Evolutionary conservation across 2,797 vertebrate genomes (phyloP).

Genomic region (Chloroceryle amazona): DNA sequence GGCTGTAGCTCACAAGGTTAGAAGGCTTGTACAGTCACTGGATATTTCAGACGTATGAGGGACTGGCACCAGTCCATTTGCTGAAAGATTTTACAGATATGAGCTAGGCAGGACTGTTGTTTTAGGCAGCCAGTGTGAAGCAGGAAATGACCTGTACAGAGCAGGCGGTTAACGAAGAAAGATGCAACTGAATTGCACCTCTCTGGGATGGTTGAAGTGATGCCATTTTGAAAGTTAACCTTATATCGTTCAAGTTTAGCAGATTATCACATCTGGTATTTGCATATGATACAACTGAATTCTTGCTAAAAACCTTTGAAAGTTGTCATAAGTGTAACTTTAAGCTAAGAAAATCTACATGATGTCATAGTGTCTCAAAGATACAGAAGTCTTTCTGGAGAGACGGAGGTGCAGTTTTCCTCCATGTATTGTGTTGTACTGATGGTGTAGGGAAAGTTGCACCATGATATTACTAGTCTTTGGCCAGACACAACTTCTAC

Average conservation of each 20-base stretch:
- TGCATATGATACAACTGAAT: not conserved
- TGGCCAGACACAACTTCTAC: not conserved
- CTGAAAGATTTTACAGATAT: conserved; percentile 54
- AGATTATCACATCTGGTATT: not conserved
- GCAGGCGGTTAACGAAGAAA: not conserved
- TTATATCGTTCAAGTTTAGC: not conserved
- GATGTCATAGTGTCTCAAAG: not conserved
- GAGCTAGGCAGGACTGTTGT: conserved; percentile 33
- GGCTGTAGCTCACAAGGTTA: not conserved
- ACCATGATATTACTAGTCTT: not conserved
- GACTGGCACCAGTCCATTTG: conserved; percentile 9
- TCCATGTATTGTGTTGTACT: not conserved
- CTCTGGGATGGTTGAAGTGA: not conserved
- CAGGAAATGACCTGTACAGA: conserved; percentile 53
- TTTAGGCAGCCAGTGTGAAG: conserved; percentile 41
- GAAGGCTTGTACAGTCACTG: not conserved
- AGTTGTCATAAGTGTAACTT: not conserved
- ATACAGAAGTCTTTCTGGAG: not conserved
- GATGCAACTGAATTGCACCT: not conserved
- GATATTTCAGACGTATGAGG: not conserved
- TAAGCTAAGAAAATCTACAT: not conserved
- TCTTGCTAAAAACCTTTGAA: not conserved
- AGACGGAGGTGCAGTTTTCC: accelerated
- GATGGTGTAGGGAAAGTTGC: not conserved
- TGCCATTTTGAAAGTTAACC: not conserved